Percentiles rank a stretch among this genome's conserved stretches.
Evolutionary conservation across 2,888 invertebrate genomes (phyloP).

Genomic region (Pristionchus japonicus): DNA sequence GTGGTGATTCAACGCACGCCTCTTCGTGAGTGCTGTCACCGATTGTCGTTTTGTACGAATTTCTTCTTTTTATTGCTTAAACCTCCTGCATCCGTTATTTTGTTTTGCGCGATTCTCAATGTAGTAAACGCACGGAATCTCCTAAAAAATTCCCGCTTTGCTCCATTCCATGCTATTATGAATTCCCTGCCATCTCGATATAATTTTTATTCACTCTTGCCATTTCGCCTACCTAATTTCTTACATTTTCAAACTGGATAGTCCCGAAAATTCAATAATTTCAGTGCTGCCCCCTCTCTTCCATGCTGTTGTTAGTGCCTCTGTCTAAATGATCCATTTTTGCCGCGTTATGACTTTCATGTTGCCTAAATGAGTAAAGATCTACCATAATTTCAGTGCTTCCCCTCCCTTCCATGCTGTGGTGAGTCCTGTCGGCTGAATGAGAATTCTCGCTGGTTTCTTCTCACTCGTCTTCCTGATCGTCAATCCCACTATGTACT

Average conservation of each 20-base stretch:
- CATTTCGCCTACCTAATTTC: no score
- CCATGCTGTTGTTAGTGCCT: background rate
- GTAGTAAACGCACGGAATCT: no score
- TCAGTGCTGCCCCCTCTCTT: background rate
- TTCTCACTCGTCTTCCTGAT: conserved; percentile 46
- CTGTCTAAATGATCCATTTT: conserved; percentile 31
- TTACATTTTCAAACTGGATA: no score
- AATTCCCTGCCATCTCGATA: no score
- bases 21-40: background rate
- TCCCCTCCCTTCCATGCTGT: background rate
- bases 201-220: no score
- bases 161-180: no score
- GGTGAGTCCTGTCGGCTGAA: background rate
- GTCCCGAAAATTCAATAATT: background rate
- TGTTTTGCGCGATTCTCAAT: background rate
- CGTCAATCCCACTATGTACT: conserved; percentile 38
- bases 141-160: no score
- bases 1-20: background rate
- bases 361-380: no score
- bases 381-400: background rate
- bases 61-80: background rate
- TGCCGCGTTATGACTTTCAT: no score
- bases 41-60: background rate
- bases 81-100: background rate
- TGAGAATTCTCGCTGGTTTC: conserved; percentile 47